Evolutionary conservation across 2,888 invertebrate genomes (phyloP), one percentile per base, ranked within the genome.

Genomic region (Keiferia lycopersicella): DNA sequence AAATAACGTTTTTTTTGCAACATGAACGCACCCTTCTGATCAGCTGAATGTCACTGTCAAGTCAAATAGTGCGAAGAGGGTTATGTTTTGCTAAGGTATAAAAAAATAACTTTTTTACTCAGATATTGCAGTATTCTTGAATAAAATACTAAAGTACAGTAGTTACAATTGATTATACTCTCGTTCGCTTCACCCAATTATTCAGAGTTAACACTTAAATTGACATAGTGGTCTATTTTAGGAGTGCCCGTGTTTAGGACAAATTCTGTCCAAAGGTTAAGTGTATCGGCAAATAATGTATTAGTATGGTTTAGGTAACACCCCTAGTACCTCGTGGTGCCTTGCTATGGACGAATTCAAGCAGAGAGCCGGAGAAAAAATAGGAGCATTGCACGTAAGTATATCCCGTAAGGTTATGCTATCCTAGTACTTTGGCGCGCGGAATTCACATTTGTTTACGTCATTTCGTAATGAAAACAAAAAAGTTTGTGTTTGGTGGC

Each of bases 381-480:
- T 92, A 30, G 92, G 86, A 72, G 89, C 91, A 62, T 74, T 91
- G 64, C 92, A 92, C 65, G 92, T 92, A 81, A 88, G 91, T 87
- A 74, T 64, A 72, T 77, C 71, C 64, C 73, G 7, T n/a, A 59
- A 59, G 66, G 62, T 76, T 74, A 77, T 83, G 73, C 18, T 61
- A n/a, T 61, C 81, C 78, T 84, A 73, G 79, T 85, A 83, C 71
- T 78, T 82, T 75, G 73, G 75, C 78, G 79, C 81, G 79, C 79
- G 75, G 78, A 71, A 78, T 70, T 71, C 64, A 72, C 73, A 70
- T 73, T 76, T 79, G 72, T 77, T 76, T 71, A 75, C 75, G 70
- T 67, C 68, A 64, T 65, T 72, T 73, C 69, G 70, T 75, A 68
- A 72, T 69, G 69, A 67, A 67, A 65, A 70, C 30, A 20, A 11